Conservation (phyloP, 2,888 invertebrate genomes). For the Amorpha juglandis region DNA sequence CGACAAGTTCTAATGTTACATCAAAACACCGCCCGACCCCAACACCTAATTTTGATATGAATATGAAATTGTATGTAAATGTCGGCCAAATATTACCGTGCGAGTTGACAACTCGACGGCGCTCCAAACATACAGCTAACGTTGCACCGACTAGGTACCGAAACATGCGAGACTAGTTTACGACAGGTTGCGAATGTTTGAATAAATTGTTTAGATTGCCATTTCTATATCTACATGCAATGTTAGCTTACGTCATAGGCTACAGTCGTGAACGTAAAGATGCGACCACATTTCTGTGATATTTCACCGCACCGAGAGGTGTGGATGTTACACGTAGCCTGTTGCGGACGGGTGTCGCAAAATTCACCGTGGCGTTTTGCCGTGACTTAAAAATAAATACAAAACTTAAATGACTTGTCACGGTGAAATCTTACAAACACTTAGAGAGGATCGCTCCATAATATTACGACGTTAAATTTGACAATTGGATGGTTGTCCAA, state of each 20-base stretch:
- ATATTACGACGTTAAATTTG: too few species aligned
- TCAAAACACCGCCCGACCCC: slow-evolving; percentile 48
- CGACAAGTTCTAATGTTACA: slow-evolving; percentile 43
- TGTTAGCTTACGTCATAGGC: not conserved
- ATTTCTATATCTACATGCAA: slow-evolving; percentile 33
- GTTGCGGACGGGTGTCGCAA: too few species aligned
- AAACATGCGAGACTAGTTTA: slow-evolving; percentile 73
- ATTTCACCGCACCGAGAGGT: too few species aligned
- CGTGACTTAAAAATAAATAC: too few species aligned
- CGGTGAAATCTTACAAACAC: too few species aligned
- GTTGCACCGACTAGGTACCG: slow-evolving; percentile 65
- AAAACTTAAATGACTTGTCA: too few species aligned
- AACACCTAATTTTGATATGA: slow-evolving; percentile 77
- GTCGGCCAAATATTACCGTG: slow-evolving; percentile 70
- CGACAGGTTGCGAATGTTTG: slow-evolving; percentile 56
- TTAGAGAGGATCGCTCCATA: too few species aligned
- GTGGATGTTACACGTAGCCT: too few species aligned
- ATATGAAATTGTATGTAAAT: slow-evolving; percentile 81
- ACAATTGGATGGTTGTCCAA: too few species aligned
- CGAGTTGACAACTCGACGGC: slow-evolving; percentile 74
- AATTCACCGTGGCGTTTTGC: too few species aligned
- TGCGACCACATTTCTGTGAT: too few species aligned
- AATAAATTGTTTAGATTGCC: slow-evolving; percentile 72
- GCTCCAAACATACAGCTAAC: slow-evolving; percentile 72
- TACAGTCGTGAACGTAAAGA: not conserved